phyloP scores from a whole-genome alignment of 2,797 vertebrate genomes.

The Triplophysa bombifrons region DNA sequence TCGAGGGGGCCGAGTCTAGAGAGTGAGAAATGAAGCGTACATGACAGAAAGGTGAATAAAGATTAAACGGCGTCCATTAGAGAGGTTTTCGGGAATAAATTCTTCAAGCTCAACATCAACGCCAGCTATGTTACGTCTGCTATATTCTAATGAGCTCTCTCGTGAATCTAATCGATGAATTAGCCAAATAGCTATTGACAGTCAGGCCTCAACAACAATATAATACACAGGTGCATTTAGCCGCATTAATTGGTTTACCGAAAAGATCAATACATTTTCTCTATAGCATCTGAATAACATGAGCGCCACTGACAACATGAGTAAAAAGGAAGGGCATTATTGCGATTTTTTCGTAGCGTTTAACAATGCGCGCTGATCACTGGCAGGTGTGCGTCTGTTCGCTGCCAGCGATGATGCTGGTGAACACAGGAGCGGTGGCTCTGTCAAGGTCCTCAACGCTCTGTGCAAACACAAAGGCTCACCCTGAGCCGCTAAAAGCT shows the following conservation, averaged over 20 bases:
- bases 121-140: slow-evolving; percentile 7
- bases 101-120: not conserved
- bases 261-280: slow-evolving; percentile 48
- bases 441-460: slow-evolving; percentile 57
- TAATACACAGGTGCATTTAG: slow-evolving; percentile 51
- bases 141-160: slow-evolving; percentile 48
- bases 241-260: slow-evolving; percentile 54
- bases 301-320: slow-evolving; percentile 11
- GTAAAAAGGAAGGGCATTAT: slow-evolving; percentile 29
- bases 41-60: slow-evolving; percentile 53
- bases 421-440: slow-evolving; percentile 38
- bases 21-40: slow-evolving; percentile 42
- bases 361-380: slow-evolving; percentile 47
- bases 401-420: slow-evolving; percentile 35
- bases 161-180: slow-evolving; percentile 49
- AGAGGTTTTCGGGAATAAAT: not conserved
- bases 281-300: slow-evolving; percentile 18
- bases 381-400: slow-evolving; percentile 47
- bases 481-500: slow-evolving; percentile 64
- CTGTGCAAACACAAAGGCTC: slow-evolving; percentile 72
- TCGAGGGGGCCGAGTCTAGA: slow-evolving; percentile 35
- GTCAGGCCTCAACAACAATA: slow-evolving; percentile 47
- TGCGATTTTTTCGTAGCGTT: slow-evolving; percentile 23
- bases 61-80: slow-evolving; percentile 32
- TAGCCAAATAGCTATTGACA: slow-evolving; percentile 52